Evolutionary conservation across 2,888 invertebrate species (phyloP), one percentile per base, ranked within the genome.

Genomic region (Salticus scenicus): DNA sequence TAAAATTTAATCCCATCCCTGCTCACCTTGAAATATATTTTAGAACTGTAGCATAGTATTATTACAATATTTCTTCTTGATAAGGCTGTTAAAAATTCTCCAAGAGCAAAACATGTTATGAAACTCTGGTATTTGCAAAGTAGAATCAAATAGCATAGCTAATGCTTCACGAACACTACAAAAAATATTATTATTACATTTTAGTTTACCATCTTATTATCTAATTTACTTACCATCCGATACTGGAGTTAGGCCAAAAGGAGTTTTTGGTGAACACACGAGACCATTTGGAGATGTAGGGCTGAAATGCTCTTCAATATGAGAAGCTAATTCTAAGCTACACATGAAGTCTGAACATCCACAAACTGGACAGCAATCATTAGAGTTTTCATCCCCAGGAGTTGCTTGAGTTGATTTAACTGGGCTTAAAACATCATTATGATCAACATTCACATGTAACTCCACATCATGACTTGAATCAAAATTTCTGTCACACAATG

Each of bases 371-470:
- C 91, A 90, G 47, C 91, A 90, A 51, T 91, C 91, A 74, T 90
- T 90, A 57, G 89, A 90, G 84, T 90, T 90, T 69, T 90, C 90
- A 5, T 90, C 91, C 66, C 90, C 88, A 85, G 79, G 80, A 14
- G 78, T 83, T 12, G 74, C 86, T 37, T 85, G 67, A 33, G 84
- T 80, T 14, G 87, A 87, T 79, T 89, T 91, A 89, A 91, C 92
- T 92, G 94, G 95, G 91, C 95, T 95, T 79, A 95, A 92, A 89
- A 96, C 94, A 92, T 96, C 96, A 90, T 94, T 93, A 90, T 96
- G 96, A 89, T 95, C 96, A 81, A 95, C 94, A 92, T 96, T 96
- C 0, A 96, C 96, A 90, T 97, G 97, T 72, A 96, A 91, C 91
- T 96, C 96, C 73, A 96, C 93, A 90, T 96, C 95, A 1, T 94